These are phyloP conservation scores for Holothuria glaberrima DNA, from an alignment of 35 echinoderm and acorn worm species.

Conservation along the genomic window DNA sequence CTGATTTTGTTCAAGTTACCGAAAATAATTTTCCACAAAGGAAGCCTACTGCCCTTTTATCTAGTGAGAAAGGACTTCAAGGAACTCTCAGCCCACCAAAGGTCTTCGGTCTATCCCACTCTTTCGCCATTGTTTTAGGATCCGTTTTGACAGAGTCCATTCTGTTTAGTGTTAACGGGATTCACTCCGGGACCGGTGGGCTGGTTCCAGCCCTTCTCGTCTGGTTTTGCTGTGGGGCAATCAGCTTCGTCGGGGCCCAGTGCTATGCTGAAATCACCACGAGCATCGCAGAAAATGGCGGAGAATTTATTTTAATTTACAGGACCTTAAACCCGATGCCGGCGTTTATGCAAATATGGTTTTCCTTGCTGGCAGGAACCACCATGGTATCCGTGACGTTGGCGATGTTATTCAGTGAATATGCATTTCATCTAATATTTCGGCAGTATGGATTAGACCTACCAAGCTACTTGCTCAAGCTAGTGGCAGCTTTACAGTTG, in stretches of 20 bases:
- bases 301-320: slow-evolving; percentile 79
- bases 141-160: slow-evolving; percentile 55
- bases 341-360: slow-evolving; percentile 86
- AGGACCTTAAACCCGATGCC: slow-evolving; percentile 66
- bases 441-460: slow-evolving; percentile 29
- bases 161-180: slow-evolving; percentile 42
- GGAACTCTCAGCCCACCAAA: slow-evolving; percentile 18
- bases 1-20: neutral
- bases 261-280: slow-evolving; percentile 83
- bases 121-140: slow-evolving; percentile 58
- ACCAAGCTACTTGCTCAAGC: slow-evolving; percentile 30
- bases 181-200: slow-evolving; percentile 63
- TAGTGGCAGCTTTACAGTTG: slow-evolving; percentile 69
- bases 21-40: neutral
- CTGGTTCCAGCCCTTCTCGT: slow-evolving; percentile 67
- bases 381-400: slow-evolving; percentile 57
- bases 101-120: slow-evolving; percentile 36
- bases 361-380: slow-evolving; percentile 61
- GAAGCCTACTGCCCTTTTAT: neutral
- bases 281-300: slow-evolving; percentile 52
- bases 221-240: slow-evolving; percentile 69
- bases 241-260: slow-evolving; percentile 77
- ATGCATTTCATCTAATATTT: slow-evolving; percentile 37
- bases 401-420: slow-evolving; percentile 43
- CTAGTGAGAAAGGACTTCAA: neutral